A percentile compares a stretch with the other conserved stretches of the same genome.
These are phyloP conservation scores for Neodon shergylaensis DNA, from an alignment of 2,113 vertebrate species.

Conservation along the genomic window DNA sequence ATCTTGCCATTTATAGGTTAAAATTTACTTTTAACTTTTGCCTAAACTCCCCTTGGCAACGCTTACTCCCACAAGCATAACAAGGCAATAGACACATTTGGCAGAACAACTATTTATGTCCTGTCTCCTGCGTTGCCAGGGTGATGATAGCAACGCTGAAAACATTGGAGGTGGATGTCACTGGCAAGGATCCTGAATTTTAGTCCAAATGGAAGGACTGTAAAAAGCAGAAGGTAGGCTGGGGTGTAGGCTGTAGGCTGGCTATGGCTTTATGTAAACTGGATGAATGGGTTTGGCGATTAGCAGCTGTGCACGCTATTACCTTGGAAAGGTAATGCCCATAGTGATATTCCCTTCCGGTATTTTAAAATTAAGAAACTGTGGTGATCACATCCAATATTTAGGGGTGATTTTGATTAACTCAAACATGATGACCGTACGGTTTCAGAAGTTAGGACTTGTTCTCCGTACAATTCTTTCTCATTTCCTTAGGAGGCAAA, in stretches of 20 bases:
- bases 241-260: conserved; percentile 64
- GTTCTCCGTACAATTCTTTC: background rate
- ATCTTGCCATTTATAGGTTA: conserved; percentile 63
- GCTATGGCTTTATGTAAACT: conserved; percentile 30
- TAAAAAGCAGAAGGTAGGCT: conserved; percentile 78
- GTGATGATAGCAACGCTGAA: conserved; percentile 75
- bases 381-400: background rate
- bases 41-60: conserved; percentile 70
- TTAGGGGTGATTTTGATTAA: background rate
- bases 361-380: conserved; percentile 23
- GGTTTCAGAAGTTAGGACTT: background rate
- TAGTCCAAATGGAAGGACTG: conserved; percentile 65
- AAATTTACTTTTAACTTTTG: conserved; percentile 73
- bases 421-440: background rate
- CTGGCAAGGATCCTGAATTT: conserved; percentile 68
- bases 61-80: conserved; percentile 50
- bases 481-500: conserved; percentile 33
- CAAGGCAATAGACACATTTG: conserved; percentile 72
- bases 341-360: conserved; percentile 18
- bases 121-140: conserved; percentile 79
- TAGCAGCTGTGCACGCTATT: background rate
- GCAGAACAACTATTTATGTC: conserved; percentile 79
- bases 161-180: conserved; percentile 79
- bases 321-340: background rate
- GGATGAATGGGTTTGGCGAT: conserved; percentile 74